These are phyloP conservation scores for Polia nebulosa DNA, from an alignment of 2,888 invertebrate genomes.

Conservation along the genomic window DNA sequence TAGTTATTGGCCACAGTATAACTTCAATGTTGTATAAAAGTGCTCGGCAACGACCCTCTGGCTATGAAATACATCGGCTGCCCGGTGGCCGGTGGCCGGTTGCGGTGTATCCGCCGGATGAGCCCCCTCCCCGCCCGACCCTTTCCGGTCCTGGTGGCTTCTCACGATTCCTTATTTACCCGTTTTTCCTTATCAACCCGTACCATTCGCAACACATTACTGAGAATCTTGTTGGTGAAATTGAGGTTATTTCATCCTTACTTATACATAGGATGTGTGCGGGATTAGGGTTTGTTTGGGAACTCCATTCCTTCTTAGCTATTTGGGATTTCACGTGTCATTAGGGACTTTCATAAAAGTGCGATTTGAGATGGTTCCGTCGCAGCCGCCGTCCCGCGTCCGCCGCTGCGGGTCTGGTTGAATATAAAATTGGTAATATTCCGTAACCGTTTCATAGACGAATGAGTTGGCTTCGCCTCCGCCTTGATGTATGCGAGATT, in stretches of 20 bases:
- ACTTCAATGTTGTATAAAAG: slow-evolving; percentile 78
- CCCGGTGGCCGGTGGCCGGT: slow-evolving; percentile 70
- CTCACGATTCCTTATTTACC: slow-evolving; percentile 87
- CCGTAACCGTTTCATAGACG: slow-evolving; percentile 62
- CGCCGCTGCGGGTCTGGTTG: slow-evolving; percentile 22
- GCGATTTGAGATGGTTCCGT: slow-evolving; percentile 61
- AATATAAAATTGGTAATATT: slow-evolving; percentile 63
- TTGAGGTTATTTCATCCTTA: slow-evolving; percentile 79
- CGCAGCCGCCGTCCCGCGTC: slow-evolving; percentile 30
- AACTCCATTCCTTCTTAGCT: slow-evolving; percentile 75
- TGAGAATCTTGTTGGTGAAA: slow-evolving; percentile 81
- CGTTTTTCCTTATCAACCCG: slow-evolving; percentile 89
- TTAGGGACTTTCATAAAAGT: slow-evolving; percentile 72
- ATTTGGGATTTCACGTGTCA: slow-evolving; percentile 75
- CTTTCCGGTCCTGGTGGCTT: slow-evolving; percentile 75
- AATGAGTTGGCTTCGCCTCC: slow-evolving; percentile 46
- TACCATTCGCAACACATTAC: slow-evolving; percentile 88
- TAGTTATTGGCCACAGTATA: slow-evolving; percentile 65
- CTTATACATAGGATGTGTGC: slow-evolving; percentile 71
- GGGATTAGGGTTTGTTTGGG: slow-evolving; percentile 77
- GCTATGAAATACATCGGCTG: slow-evolving; percentile 74
- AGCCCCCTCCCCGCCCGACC: slow-evolving; percentile 73
- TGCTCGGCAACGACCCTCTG: slow-evolving; percentile 67
- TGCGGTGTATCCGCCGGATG: slow-evolving; percentile 81
- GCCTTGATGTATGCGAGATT: slow-evolving; percentile 54